A percentile compares a stretch with the other conserved stretches of the same genome.
Evolutionary conservation across 2,888 invertebrate species (phyloP).

Genomic region (Metopia argyrocephala): DNA sequence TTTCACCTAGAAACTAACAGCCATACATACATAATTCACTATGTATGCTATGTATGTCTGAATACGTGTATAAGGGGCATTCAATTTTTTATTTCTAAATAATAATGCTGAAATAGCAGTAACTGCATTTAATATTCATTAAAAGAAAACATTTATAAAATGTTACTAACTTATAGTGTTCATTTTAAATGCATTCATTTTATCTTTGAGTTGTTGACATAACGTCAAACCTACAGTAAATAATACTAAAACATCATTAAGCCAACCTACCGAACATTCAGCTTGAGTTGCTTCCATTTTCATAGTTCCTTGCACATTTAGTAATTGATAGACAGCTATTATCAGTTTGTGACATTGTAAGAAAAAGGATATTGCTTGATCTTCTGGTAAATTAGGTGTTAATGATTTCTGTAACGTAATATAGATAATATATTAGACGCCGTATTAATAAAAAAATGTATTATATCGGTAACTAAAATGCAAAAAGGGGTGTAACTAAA

Average conservation of each 20-base stretch:
- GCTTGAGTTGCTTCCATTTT: slow-evolving; percentile 93
- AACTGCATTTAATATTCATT: not conserved
- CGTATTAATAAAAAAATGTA: not conserved
- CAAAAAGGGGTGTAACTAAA: too few species aligned
- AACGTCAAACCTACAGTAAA: slow-evolving; percentile 93
- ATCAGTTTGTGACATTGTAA: slow-evolving; percentile 96
- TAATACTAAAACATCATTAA: slow-evolving; percentile 93
- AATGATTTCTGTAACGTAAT: slow-evolving; percentile 86
- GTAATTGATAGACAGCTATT: slow-evolving; percentile 93
- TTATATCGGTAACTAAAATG: not conserved
- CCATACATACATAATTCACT: slow-evolving; percentile 4
- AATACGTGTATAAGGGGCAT: too few species aligned
- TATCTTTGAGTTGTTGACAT: slow-evolving; percentile 96
- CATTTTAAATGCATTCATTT: slow-evolving; percentile 81
- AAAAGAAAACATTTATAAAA: not conserved
- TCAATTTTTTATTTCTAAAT: not conserved
- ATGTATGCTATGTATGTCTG: slow-evolving; percentile 9
- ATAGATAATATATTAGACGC: not conserved
- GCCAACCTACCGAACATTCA: slow-evolving; percentile 94
- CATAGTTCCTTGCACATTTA: slow-evolving; percentile 89
- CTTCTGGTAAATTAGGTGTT: slow-evolving; percentile 93
- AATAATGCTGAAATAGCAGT: too few species aligned
- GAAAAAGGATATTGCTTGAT: slow-evolving; percentile 96
- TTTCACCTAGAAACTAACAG: not conserved
- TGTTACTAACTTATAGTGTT: slow-evolving; percentile 64